A percentile compares a stretch with the other conserved stretches of the same genome.
These are phyloP conservation scores for Polypterus senegalus DNA, from an alignment of 2,113 vertebrate genomes.

Conservation along the genomic window DNA sequence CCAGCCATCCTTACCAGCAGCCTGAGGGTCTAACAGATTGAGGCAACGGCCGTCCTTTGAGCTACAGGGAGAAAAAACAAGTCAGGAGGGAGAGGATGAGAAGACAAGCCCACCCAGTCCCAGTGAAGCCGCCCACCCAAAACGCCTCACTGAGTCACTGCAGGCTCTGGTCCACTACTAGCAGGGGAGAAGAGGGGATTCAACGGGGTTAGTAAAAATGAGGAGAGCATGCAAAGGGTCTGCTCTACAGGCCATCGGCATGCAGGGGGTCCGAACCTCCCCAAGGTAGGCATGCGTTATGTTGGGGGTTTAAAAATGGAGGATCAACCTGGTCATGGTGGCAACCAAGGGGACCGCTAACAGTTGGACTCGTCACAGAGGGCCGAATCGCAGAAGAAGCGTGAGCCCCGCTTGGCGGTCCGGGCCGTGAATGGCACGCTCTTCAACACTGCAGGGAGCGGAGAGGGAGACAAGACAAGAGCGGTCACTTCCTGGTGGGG, in stretches of 20 bases:
- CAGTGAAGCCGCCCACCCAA: no score
- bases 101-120: no score
- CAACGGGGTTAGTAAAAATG: neutral
- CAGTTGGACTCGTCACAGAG: conserved; percentile 92
- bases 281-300: conserved; percentile 22
- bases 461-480: conserved; percentile 38
- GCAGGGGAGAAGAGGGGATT: no score
- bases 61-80: no score
- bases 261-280: neutral
- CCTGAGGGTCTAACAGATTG: no score
- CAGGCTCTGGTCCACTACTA: no score
- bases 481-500: neutral
- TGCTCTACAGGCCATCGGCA: neutral
- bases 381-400: conserved; percentile 93
- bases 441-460: conserved; percentile 74
- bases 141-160: no score
- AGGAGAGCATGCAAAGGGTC: conserved; percentile 22
- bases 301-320: conserved; percentile 19
- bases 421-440: conserved; percentile 95
- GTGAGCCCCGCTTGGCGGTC: conserved; percentile 90
- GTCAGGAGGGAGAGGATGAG: no score
- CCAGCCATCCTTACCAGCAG: no score
- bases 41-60: no score
- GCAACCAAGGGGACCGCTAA: conserved; percentile 56
- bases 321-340: conserved; percentile 28